phyloP scores from a whole-genome alignment of 2,888 invertebrate species.

The Acronicta leporina region DNA sequence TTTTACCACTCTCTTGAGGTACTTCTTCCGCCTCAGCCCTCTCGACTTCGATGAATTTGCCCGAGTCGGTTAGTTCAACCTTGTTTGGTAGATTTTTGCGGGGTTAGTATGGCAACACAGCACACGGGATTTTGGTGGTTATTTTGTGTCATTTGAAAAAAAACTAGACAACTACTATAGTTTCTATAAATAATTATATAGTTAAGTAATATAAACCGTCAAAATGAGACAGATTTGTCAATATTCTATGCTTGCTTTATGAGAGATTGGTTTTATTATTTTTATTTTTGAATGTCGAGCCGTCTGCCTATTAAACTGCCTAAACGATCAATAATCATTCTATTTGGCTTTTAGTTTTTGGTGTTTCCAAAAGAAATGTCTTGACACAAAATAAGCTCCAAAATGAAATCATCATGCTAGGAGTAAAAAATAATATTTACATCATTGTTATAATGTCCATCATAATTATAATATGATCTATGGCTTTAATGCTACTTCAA shows the following conservation, averaged over 20 bases:
- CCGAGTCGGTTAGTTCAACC: slow-evolving; percentile 87
- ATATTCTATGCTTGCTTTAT: no score
- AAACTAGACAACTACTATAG: no score
- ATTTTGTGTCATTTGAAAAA: slow-evolving; percentile 38
- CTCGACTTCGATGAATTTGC: slow-evolving; percentile 88
- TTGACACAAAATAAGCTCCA: slow-evolving; percentile 52
- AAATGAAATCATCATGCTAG: slow-evolving; percentile 48
- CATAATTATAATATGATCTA: no score
- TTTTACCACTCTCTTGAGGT: slow-evolving; percentile 56
- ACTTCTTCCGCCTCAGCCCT: slow-evolving; percentile 65
- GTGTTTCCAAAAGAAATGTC: no score
- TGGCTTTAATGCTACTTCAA: slow-evolving; percentile 33
- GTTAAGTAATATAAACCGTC: no score
- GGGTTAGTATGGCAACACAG: slow-evolving; percentile 81
- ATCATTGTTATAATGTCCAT: slow-evolving; percentile 13
- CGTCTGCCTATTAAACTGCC: no score
- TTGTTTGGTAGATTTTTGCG: slow-evolving; percentile 72
- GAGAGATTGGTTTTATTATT: no score
- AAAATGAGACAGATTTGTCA: no score
- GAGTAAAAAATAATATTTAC: slow-evolving; percentile 34
- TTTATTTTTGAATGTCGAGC: no score
- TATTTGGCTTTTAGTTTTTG: no score
- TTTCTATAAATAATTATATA: no score
- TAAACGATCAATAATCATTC: no score
- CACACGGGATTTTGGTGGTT: slow-evolving; percentile 61